Base-by-base conservation (phyloP, 2,113 vertebrate species). In the Trichechus manatus region DNA sequence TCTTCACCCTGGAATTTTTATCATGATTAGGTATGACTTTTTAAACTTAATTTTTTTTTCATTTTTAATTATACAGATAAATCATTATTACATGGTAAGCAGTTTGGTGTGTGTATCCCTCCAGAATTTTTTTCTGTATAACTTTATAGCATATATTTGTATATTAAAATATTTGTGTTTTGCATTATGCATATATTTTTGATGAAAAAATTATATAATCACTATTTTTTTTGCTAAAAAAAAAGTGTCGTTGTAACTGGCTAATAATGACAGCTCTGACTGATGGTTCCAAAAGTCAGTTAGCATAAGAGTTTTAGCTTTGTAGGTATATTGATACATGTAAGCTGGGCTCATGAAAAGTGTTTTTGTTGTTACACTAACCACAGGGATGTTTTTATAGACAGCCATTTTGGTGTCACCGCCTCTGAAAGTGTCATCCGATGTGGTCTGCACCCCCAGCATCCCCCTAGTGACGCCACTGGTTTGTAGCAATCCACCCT, bases 151-250 rank as follows among this genome's bases (percentile, higher is more conserved):
- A 66, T 17, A 75, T 9, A 66, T 42, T 64, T 64, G 44, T 64
- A 63, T 64, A 53, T 70, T 91, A 91, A 81, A 91, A 70, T 68
- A 59, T 75, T 68, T 94, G 6, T 4, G 33, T 89, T 94, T 64
- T 75, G 33, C 82, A 42, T 50, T 89, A 63, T 6, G 27, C 36
- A 82, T 33, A 64, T 6, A 19, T 82, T 94, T 92, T 85, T 82
- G 11, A 74, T 33, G 13, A 63, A 82, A 47, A 81, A 88, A 64
- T 89, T 9, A 74, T 47, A 70, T 68, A 3, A 33, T 22, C 61
- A 80, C 3, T 72, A 56, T 29, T 70, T 93, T 88, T 84, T 72
- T 56, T 56, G 53, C 53, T 56, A 56, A 56, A 56, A 56, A 56
- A 56, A 56, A 56, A 56, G 53, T 11, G 13, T 56, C 53, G 1